Evolutionary conservation across 2,888 invertebrate species (phyloP), one percentile per base, ranked within the genome.

Genomic region (Silvanus unidentatus): DNA sequence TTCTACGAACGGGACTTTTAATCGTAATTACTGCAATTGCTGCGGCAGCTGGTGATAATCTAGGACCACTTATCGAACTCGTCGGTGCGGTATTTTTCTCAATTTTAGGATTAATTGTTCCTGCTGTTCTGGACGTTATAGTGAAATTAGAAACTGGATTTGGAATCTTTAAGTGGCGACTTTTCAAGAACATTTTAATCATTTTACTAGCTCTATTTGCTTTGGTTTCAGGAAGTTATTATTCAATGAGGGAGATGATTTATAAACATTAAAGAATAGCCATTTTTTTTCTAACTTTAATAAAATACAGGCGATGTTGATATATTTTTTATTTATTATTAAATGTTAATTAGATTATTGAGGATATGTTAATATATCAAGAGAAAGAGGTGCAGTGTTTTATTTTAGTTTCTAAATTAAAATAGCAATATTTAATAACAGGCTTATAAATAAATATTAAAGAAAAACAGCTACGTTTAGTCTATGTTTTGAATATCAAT

Each of bases 1-100:
- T 66, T 5, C 72, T 79, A 11, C 70, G 80, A 41, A 75, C 75
- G 1, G 50, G 64, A 1, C 68, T 73, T 41, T 77, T 80, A 1
- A 64, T 74, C 30, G 48, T 76, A 64, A 55, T 78, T 79, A 88
- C 89, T 50, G 78, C 78, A 9, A 65, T 93, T 28, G 61, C 59
- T 1, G 58, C 58, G 4, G 80, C 84, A 12, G 78, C 84, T 0
- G 84, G 95, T 8, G 92, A 93, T 1, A 78, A 88, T 51, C 70
- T 95, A 43, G 91, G 88, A 43, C 79, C 92, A 0, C 87, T 95
- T 63, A 93, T 96, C 68, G 87, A 91, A 42, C 72, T 96, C 30
- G 88, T 95, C 0, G 95, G 95, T 1, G 86, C 94, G 0, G 75
- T 77, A 55, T 83, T 80, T 62, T 79, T 78, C 66, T 83, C 76